A percentile compares a stretch with the other conserved stretches of the same genome.
Conservation (phyloP, 2,113 vertebrate species). For the Butastur rufipennis region DNA sequence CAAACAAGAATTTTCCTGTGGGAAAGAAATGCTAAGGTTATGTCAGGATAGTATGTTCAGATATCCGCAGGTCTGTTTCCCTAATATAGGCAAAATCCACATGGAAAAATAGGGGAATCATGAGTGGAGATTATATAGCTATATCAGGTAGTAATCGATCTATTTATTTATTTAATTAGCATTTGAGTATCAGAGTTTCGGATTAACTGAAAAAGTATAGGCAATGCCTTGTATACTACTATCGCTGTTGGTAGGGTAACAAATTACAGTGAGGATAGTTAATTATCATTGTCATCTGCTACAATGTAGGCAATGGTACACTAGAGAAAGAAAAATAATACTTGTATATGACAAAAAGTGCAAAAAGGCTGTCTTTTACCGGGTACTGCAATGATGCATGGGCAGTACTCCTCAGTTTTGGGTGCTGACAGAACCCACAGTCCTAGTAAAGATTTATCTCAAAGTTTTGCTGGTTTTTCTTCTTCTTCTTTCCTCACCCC, state of each 20-base stretch:
- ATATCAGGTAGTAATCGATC: neutral
- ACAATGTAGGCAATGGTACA: neutral
- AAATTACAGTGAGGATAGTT: neutral
- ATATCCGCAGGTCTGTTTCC: neutral
- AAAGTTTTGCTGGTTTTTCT: neutral
- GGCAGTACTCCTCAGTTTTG: neutral
- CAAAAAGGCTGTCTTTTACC: neutral
- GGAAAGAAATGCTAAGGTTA: neutral
- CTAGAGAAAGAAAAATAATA: neutral
- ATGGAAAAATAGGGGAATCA: rapidly evolving
- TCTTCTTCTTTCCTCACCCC: neutral
- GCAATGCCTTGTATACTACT: neutral
- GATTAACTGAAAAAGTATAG: neutral
- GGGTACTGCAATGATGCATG: rapidly evolving
- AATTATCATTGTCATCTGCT: neutral
- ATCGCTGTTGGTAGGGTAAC: neutral
- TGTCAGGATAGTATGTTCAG: neutral
- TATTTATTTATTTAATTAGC: neutral
- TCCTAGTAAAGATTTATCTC: neutral
- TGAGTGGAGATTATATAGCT: no score
- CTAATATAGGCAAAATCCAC: neutral
- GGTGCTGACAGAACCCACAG: neutral
- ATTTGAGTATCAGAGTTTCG: neutral
- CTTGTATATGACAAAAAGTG: neutral
- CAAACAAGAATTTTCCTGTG: neutral